Conservation (phyloP, 2,888 invertebrate species). For the Baccha elongata region DNA sequence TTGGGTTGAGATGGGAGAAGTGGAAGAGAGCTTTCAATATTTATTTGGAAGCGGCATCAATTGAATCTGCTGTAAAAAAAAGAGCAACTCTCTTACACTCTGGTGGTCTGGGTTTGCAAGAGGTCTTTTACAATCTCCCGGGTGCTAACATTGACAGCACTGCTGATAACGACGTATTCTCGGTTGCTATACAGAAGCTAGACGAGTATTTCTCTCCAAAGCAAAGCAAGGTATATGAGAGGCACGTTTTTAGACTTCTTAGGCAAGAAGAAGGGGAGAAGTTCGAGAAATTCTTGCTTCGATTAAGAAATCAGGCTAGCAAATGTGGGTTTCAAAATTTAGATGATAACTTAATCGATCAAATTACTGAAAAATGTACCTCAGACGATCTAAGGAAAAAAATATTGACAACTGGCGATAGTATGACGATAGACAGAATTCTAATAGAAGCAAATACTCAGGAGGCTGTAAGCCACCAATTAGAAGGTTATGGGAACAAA, state of each 20-base stretch:
- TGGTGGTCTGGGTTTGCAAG: slow-evolving; percentile 6
- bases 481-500: slow-evolving; percentile 7
- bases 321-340: slow-evolving; percentile 5
- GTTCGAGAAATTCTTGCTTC: neutral
- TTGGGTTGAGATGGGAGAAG: slow-evolving; percentile 34
- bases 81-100: slow-evolving; percentile 13
- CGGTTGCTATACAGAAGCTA: slow-evolving; percentile 1
- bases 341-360: slow-evolving; percentile 13
- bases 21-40: slow-evolving; percentile 27
- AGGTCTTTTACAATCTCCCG: slow-evolving; percentile 23
- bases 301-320: slow-evolving; percentile 21
- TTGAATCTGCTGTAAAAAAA: neutral
- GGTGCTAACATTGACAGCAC: slow-evolving; percentile 17
- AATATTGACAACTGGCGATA: slow-evolving; percentile 18
- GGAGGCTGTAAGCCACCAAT: slow-evolving; percentile 10
- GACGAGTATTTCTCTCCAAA: slow-evolving; percentile 17
- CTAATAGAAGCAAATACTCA: slow-evolving; percentile 18
- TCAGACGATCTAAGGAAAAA: slow-evolving; percentile 9
- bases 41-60: slow-evolving; percentile 25
- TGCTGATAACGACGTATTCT: slow-evolving; percentile 3
- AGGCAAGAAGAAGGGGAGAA: slow-evolving; percentile 25
- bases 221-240: slow-evolving; percentile 18
- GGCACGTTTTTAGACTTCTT: slow-evolving; percentile 28
- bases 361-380: slow-evolving; percentile 18
- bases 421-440: slow-evolving; percentile 11